Conservation (phyloP, 1,140 invertebrate genomes). For the Linepithema humile region DNA sequence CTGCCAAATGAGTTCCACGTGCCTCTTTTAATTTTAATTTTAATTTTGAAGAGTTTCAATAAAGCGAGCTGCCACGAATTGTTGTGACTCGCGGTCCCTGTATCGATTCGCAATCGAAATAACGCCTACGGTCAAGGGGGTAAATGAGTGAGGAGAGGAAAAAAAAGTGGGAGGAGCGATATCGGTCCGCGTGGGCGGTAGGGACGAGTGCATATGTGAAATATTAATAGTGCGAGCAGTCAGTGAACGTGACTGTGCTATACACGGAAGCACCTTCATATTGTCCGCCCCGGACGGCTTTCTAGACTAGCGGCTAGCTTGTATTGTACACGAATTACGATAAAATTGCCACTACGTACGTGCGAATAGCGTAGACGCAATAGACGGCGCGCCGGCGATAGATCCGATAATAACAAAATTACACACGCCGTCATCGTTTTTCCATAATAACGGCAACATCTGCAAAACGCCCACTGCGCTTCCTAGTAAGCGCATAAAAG, state of each 20-base stretch:
- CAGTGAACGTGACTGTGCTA: conserved; percentile 22
- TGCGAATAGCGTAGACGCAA: neutral
- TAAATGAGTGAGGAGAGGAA: conserved; percentile 39
- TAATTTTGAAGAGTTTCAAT: conserved; percentile 16
- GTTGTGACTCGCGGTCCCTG: conserved; percentile 20
- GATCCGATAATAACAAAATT: conserved; percentile 22
- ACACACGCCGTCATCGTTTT: neutral
- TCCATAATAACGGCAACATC: neutral
- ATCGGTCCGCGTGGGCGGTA: neutral
- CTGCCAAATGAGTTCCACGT: no score
- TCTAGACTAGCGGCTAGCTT: neutral
- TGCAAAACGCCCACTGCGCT: neutral
- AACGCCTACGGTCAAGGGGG: conserved; percentile 56
- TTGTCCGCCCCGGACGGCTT: neutral
- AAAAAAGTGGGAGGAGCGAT: conserved; percentile 65
- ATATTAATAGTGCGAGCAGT: conserved; percentile 60
- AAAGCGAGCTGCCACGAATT: neutral
- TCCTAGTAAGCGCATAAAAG: neutral
- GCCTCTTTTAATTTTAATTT: no score
- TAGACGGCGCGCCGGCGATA: neutral
- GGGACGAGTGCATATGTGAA: conserved; percentile 43
- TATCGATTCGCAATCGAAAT: conserved; percentile 72
- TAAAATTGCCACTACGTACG: conserved; percentile 9
- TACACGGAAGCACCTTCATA: conserved; percentile 43
- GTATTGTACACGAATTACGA: conserved; percentile 1